Base-by-base conservation (phyloP, 2,797 vertebrate genomes). In the Nothura maculosa region DNA sequence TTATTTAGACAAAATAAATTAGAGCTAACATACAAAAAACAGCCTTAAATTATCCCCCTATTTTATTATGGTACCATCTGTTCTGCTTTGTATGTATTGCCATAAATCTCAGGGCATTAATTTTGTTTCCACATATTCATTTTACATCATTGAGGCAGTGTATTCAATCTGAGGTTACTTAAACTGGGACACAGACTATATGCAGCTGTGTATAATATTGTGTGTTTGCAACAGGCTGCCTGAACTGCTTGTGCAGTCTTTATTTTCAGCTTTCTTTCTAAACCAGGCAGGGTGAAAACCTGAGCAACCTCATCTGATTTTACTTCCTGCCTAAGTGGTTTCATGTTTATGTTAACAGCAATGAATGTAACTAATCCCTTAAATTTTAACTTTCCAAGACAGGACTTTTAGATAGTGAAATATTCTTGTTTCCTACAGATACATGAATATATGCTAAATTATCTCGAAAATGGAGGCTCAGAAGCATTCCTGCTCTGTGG, bases 381-480 rank as follows among this genome's bases (percentile, higher is more conserved):
- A 28, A 13, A 30, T 54, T 19, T 54, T 36, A 70, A n/a, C 48
- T 70, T 70, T 70, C 48, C 18, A 10, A 40, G 52, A 54, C 13
- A 54, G 19, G 19, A 50, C 27, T 28, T 34, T 30, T 40, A 70
- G 67, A 52, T 19, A 30, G 36, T 36, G 27, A 50, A 52, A 22
- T 54, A 36, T 27, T 20, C 27, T 70, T 28, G 30, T 27, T 25
- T 27, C 18, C 6, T 7, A 9, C 96, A 98, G 98, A 78, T 75
- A 63, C 32, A 4, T 70, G 43, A 76, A 77, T 61, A 4, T 28
- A 54, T 58, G 89, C 75, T 66, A 50, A 84, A 75, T 38, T 90
- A 17, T 10, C 81, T 62, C 82, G 20, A 85, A 62, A 79, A 98
- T 98, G 98, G 98, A 97, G 87, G 82, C 84, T 5, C 96, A 94